Evolutionary conservation across 2,797 vertebrate species (phyloP).

Genomic region (Halcyon smyrnensis): DNA sequence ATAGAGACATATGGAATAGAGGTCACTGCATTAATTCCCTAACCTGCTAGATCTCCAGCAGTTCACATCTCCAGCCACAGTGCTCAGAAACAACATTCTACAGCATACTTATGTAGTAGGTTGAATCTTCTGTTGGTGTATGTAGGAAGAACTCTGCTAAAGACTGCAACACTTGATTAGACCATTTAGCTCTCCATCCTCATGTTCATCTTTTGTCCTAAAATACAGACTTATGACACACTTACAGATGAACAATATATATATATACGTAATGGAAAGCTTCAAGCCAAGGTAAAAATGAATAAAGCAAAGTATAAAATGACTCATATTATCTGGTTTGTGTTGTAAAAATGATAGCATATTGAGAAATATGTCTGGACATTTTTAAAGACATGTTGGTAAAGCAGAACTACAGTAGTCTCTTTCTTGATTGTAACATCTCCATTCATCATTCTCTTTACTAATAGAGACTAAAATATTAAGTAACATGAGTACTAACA

Average conservation of each 20-base stretch:
- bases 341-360: not conserved
- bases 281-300: not conserved
- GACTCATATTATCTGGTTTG: not conserved
- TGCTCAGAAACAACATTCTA: not conserved
- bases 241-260: not conserved
- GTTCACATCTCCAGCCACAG: not conserved
- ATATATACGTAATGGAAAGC: not conserved
- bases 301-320: not conserved
- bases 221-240: not conserved
- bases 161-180: not conserved
- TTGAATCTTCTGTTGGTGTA: not conserved
- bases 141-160: not conserved
- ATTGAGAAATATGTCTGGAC: not conserved
- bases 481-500: not conserved
- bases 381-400: not conserved
- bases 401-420: not conserved
- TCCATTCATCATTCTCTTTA: not conserved
- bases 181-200: not conserved
- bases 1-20: not conserved
- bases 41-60: not conserved
- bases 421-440: not conserved
- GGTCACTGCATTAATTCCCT: not conserved
- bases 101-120: not conserved
- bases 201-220: not conserved
- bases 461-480: not conserved